phyloP scores from a whole-genome alignment of 2,888 invertebrate species.

The Standfussiana lucernea region DNA sequence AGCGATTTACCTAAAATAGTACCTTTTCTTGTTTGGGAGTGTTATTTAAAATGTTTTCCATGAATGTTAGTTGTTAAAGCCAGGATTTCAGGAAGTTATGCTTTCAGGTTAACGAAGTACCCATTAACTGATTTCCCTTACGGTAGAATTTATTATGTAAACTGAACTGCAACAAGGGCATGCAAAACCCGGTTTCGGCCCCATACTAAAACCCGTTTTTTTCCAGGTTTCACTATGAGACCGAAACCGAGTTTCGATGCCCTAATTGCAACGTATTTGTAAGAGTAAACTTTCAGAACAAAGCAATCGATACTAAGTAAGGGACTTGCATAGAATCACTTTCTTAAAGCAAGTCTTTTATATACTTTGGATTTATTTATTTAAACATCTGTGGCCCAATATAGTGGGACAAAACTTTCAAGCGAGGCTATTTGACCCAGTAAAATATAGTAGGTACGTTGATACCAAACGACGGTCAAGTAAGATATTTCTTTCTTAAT shows the following conservation, averaged over 20 bases:
- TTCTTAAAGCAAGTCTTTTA: constrained; percentile 4
- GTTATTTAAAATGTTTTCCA: constrained; percentile 11
- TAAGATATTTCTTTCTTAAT: constrained; percentile 57
- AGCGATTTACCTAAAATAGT: constrained; percentile 33
- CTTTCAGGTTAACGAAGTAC: background rate
- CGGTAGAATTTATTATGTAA: background rate
- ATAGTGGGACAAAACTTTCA: constrained; percentile 43
- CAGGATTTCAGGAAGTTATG: constrained; percentile 19
- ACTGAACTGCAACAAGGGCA: background rate
- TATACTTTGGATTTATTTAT: constrained; percentile 37
- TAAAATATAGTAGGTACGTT: constrained; percentile 45
- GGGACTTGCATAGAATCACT: constrained; percentile 6
- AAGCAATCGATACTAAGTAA: constrained; percentile 3
- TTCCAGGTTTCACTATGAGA: no score
- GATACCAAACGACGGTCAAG: constrained; percentile 60
- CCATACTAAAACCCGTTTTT: no score
- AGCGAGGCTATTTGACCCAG: constrained; percentile 44
- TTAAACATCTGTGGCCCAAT: constrained; percentile 33
- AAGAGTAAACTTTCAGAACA: background rate
- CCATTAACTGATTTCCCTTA: background rate
- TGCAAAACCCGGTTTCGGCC: no score
- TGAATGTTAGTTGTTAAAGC: constrained; percentile 22
- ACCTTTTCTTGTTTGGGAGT: constrained; percentile 33
- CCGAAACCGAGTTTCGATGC: no score
- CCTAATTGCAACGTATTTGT: background rate